Evolutionary conservation across 2,888 invertebrate genomes (phyloP), one percentile per base, ranked within the genome.

Genomic region (Diaprepes abbreviatus): DNA sequence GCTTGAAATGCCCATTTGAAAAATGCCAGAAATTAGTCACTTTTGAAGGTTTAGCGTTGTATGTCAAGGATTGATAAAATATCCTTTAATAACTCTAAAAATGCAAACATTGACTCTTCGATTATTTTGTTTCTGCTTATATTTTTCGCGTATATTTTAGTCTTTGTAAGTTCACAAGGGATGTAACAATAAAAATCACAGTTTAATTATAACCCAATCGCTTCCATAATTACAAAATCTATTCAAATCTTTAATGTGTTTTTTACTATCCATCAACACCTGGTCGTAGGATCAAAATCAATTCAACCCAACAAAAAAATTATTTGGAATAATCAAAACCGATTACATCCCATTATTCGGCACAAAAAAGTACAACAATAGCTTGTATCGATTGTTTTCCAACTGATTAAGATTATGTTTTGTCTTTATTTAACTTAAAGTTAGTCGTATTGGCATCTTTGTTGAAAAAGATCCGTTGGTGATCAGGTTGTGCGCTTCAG

Each of bases 321-420:
- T 59, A 67, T 67, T 24, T 67, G 66, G 52, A 67, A 60, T 60
- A 67, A 67, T 67, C 66, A 60, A 24, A 67, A 67, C 60, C 66
- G 45, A 67, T 67, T 67, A 67, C 59, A 21, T 67, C 59, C 60
- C 60, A 67, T 67, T 67, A 67, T 67, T 52, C 60, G 54, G 66
- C 60, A 60, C 35, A 67, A 67, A 67, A 43, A 21, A 9, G 19
- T 35, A 67, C 48, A 52, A 67, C 60, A 60, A 67, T 36, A 60
- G 54, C 43, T n/a, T 9, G 12, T 9, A 10, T 58, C 40, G 4
- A 1, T 58, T 40, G n/a, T 3, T 48, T 48, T 48, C 4, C 16
- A 1, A 3, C n/a, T 48, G 10, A 7, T 1, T 24, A 6, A 1
- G 28, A 48, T 48, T 10, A 55, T 38, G 21, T 38, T 21, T 7